These are phyloP conservation scores for Noturus placidus DNA, from an alignment of 2,113 vertebrate species.

Conservation along the genomic window DNA sequence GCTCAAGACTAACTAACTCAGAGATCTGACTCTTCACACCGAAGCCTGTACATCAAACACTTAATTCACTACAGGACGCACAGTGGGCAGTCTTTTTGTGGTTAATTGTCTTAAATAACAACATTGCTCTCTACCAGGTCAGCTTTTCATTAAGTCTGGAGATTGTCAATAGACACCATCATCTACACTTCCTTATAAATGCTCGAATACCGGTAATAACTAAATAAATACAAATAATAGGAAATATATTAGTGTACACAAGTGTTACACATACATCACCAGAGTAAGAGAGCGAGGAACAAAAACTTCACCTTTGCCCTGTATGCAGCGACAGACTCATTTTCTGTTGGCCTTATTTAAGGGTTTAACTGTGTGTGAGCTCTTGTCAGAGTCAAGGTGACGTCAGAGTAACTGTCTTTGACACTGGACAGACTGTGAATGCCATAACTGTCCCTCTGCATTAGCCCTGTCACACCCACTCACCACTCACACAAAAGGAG, in stretches of 20 bases:
- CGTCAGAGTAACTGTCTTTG: constrained; percentile 47
- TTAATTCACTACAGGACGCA: constrained; percentile 26
- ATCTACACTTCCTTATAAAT: background rate
- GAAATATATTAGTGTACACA: background rate
- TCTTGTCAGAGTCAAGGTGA: constrained; percentile 27
- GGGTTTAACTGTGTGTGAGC: constrained; percentile 1
- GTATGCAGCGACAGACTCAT: constrained; percentile 42
- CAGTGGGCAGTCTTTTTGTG: constrained; percentile 39
- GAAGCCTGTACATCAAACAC: constrained; percentile 46
- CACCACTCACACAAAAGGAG: constrained; percentile 28
- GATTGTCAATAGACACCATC: constrained; percentile 44
- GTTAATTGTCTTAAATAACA: constrained; percentile 47
- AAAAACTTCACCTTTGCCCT: constrained; percentile 22
- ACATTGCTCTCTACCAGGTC: constrained; percentile 16
- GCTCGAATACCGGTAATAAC: background rate
- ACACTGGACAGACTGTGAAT: constrained; percentile 46
- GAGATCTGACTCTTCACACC: constrained; percentile 41
- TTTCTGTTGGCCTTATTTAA: constrained; percentile 26
- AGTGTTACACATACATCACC: no score
- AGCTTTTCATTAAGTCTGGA: constrained; percentile 46
- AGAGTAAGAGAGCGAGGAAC: background rate
- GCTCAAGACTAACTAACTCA: constrained; percentile 47
- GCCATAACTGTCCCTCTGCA: constrained; percentile 52
- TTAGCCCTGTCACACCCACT: constrained; percentile 40
- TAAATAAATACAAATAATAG: background rate